phyloP scores from a whole-genome alignment of 2,888 invertebrate species.

The Campoplex capitator region DNA sequence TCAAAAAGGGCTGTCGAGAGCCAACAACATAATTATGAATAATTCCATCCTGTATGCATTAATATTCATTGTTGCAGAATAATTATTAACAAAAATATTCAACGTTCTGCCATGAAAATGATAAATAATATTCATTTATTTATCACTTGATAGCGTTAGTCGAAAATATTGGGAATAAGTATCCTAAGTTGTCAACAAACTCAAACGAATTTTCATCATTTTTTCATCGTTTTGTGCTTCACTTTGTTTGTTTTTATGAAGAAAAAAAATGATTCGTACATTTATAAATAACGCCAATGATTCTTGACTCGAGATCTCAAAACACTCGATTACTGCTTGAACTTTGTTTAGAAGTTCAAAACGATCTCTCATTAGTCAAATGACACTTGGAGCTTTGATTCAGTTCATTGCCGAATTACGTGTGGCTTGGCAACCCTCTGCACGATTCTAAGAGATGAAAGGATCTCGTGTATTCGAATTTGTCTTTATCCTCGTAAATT shows the following conservation, averaged over 20 bases:
- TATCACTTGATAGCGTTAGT: neutral
- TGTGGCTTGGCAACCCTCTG: neutral
- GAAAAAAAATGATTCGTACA: too few species aligned
- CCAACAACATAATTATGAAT: conserved; percentile 33
- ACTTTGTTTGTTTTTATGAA: neutral
- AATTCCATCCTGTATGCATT: conserved; percentile 6
- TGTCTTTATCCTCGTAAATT: conserved; percentile 2
- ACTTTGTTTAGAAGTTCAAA: neutral
- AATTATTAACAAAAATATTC: conserved; percentile 3
- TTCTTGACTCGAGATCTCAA: neutral
- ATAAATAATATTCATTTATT: neutral
- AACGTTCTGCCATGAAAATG: neutral
- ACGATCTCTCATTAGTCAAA: conserved; percentile 3
- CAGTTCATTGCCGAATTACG: neutral
- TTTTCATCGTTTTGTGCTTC: neutral
- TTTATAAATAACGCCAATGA: too few species aligned
- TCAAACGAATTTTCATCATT: neutral
- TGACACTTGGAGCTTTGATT: conserved; percentile 11
- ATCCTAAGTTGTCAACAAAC: neutral
- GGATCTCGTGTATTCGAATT: conserved; percentile 6
- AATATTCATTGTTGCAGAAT: neutral
- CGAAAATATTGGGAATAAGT: neutral
- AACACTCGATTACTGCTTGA: neutral
- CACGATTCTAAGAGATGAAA: conserved; percentile 30
- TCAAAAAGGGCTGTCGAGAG: conserved; percentile 19